These are phyloP conservation scores for Apis laboriosa DNA, from an alignment of 1,140 invertebrate species.

Conservation along the genomic window DNA sequence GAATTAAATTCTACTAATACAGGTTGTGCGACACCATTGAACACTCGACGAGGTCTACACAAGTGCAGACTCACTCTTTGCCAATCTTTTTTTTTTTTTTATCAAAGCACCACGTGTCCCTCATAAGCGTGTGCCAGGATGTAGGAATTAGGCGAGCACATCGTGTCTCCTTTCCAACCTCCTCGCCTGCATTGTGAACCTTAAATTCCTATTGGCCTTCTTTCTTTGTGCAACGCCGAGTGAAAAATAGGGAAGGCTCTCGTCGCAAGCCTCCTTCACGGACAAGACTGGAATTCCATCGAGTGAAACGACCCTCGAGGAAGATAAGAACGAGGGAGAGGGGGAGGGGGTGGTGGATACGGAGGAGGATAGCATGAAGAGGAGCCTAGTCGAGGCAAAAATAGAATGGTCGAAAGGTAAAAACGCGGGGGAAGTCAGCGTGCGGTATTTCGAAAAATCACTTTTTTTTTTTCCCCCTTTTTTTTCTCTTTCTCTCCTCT, in stretches of 20 bases:
- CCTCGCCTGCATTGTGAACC: constrained; percentile 31
- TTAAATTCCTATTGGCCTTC: constrained; percentile 43
- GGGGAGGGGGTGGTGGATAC: neutral
- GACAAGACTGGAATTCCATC: constrained; percentile 56
- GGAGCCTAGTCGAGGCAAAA: constrained; percentile 4
- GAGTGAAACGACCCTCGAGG: constrained; percentile 46
- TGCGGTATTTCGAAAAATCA: constrained; percentile 57
- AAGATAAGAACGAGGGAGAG: constrained; percentile 44
- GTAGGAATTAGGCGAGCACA: neutral
- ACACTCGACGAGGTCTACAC: neutral
- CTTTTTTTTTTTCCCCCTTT: neutral
- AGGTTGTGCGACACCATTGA: too few relatives aligned
- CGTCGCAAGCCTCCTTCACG: constrained; percentile 22
- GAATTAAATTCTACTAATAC: too few relatives aligned
- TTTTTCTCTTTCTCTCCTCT: neutral
- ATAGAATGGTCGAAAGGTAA: constrained; percentile 10
- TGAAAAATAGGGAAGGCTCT: constrained; percentile 37
- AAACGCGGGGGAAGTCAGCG: constrained; percentile 6
- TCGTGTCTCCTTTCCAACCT: neutral
- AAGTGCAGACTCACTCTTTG: too few relatives aligned
- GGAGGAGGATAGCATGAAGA: neutral
- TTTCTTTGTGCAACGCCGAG: constrained; percentile 37
- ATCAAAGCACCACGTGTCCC: neutral
- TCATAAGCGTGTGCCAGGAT: neutral
- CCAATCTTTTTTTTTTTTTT: neutral